phyloP scores from a whole-genome alignment of 23 tunicate species.

The Botrylloides violaceus region DNA sequence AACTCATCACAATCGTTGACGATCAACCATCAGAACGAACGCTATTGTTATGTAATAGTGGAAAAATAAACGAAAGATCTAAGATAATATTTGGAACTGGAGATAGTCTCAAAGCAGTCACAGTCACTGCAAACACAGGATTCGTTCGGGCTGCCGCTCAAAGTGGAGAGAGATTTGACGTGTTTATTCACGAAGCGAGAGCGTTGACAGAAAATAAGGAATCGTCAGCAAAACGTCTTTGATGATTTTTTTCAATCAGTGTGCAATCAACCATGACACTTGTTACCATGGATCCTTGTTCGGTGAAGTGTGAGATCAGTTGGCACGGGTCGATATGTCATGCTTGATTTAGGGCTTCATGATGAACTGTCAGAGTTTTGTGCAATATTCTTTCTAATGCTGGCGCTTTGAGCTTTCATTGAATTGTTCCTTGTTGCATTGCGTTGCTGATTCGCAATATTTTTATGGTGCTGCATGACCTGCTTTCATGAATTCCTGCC shows the following conservation, averaged over 20 bases:
- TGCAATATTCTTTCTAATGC: neutral
- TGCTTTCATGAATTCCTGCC: too few relatives aligned
- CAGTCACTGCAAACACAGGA: slow-evolving; percentile 73
- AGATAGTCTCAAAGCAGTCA: slow-evolving; percentile 54
- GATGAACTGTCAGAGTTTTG: neutral
- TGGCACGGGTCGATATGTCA: neutral
- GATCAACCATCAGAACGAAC: slow-evolving; percentile 47
- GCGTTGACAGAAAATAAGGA: slow-evolving; percentile 83
- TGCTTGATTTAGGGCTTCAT: too few relatives aligned
- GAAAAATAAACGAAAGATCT: slow-evolving; percentile 4
- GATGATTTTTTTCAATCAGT: too few relatives aligned
- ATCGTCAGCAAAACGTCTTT: slow-evolving; percentile 4
- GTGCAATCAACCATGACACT: neutral
- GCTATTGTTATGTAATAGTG: neutral
- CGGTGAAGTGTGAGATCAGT: neutral
- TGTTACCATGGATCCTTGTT: neutral
- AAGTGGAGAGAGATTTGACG: slow-evolving; percentile 54
- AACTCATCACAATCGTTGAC: slow-evolving; percentile 32
- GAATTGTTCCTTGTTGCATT: neutral
- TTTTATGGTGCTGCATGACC: too few relatives aligned
- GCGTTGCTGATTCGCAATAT: neutral
- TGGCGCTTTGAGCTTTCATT: too few relatives aligned
- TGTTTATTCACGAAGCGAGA: slow-evolving; percentile 73
- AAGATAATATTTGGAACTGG: slow-evolving; percentile 87
- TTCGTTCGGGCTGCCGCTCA: slow-evolving; percentile 84